A percentile compares a stretch with the other conserved stretches of the same genome.
Conservation (phyloP, 2,888 invertebrate genomes). For the Hydraecia micacea region DNA sequence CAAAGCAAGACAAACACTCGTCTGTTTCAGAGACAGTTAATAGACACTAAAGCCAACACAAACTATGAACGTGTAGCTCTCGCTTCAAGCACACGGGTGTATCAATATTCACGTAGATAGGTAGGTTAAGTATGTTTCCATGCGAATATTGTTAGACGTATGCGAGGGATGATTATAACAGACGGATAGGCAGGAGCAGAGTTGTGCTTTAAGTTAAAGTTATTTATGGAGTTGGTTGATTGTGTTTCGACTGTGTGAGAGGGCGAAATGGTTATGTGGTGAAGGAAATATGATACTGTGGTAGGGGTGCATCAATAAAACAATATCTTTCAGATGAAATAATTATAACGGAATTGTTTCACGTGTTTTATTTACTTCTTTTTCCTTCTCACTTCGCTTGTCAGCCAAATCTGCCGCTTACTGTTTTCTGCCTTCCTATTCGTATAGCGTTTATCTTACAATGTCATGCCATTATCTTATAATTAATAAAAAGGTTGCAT, state of each 20-base stretch:
- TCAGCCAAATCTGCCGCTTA: not conserved
- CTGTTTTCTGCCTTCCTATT: not conserved
- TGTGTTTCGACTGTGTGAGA: constrained; percentile 7
- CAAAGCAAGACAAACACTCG: not conserved
- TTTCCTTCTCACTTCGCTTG: not conserved
- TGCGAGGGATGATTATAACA: constrained; percentile 18
- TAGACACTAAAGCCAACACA: constrained; percentile 23
- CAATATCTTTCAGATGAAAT: not conserved
- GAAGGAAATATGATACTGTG: too few species aligned
- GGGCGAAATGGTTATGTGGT: not conserved
- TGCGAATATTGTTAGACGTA: constrained; percentile 4
- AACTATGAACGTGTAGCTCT: constrained; percentile 8
- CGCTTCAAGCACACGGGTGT: not conserved
- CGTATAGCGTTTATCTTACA: not conserved
- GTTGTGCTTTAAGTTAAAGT: not conserved
- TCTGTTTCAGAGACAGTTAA: not conserved
- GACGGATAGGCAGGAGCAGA: constrained; percentile 1
- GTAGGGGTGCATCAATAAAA: not conserved
- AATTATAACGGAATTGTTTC: not conserved
- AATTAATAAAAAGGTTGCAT: not conserved
- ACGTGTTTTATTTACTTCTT: not conserved
- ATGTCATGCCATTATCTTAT: not conserved
- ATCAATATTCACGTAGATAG: constrained; percentile 24
- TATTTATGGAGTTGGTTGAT: not conserved
- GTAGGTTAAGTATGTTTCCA: not conserved